phyloP scores from a whole-genome alignment of 1,140 invertebrate species.

The Saxidomus purpurata region DNA sequence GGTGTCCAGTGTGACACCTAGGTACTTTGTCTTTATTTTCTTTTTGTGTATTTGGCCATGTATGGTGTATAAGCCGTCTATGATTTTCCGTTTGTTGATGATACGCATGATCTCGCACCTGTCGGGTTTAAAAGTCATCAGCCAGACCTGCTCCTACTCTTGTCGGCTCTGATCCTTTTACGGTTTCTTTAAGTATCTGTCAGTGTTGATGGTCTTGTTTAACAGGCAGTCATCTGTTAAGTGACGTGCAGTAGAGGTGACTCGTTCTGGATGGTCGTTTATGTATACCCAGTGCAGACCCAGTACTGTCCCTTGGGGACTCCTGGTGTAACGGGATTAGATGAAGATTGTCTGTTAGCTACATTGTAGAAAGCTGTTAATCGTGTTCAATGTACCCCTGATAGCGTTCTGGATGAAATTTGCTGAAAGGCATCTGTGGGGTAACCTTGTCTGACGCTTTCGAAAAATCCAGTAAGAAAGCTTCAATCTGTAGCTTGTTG shows the following conservation, averaged over 20 bases:
- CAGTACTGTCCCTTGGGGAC: too few relatives aligned
- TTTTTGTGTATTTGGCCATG: slow-evolving; percentile 5
- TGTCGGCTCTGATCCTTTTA: background rate
- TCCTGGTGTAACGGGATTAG: too few relatives aligned
- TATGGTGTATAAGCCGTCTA: background rate
- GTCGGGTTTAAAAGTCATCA: background rate
- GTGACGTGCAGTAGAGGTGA: too few relatives aligned
- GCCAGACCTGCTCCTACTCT: background rate
- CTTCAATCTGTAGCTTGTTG: background rate
- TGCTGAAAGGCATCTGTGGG: background rate
- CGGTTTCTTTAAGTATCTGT: background rate
- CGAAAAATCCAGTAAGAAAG: too few relatives aligned
- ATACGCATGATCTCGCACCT: background rate
- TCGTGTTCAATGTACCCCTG: background rate
- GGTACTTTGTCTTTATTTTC: background rate
- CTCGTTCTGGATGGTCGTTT: too few relatives aligned
- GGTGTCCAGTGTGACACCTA: background rate
- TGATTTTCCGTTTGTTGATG: background rate
- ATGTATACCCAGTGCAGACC: too few relatives aligned
- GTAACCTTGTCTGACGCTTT: background rate
- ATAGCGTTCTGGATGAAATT: background rate
- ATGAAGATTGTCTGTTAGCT: too few relatives aligned
- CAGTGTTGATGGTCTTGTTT: background rate
- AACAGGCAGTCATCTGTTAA: too few relatives aligned
- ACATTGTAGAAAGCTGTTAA: too few relatives aligned